Evolutionary conservation across 2,888 invertebrate genomes (phyloP), one percentile per base, ranked within the genome.

Genomic region (Charanyca ferruginea): DNA sequence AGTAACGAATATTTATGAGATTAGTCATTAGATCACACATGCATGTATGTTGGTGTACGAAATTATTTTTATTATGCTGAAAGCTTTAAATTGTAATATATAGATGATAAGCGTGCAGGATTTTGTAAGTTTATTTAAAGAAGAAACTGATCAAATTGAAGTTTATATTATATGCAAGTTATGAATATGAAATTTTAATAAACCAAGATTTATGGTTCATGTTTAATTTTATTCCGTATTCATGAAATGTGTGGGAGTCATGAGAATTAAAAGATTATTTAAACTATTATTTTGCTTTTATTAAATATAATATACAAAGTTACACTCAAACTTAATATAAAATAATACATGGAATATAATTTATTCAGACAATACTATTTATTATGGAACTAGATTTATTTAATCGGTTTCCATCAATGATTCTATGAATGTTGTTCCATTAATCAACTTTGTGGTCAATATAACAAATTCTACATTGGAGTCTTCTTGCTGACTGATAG

Each of bases 391-490:
- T 38, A n/a, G 23, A 45, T 47, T 35, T 0, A 20, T 60, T 41
- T 84, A 89, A 71, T 92, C 90, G 25, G 81, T 70, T 73, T 97
- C 97, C 93, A 97, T 96, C 74, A 98, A 93, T 20, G 97, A 97
- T 86, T 97, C 97, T 20, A 99, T 94, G 90, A 99, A 98, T 58
- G 97, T 97, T 78, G 97, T 97, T 52, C 99, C 99, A 91, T 98
- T 99, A 49, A 99, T 97, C 44, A 99, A 94, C 91, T 98, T 98
- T 0, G 99, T 99, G 3, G 99, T 99, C 51, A 98, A 97, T 76
- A 99, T 97, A 9, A 98, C 96, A 90, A 98, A 98, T 88, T 99
- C 99, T 0, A 98, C 98, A 84, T 98, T 97, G 7, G 97, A 97
- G 69, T 98, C 98, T 86, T 98, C 98, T 87, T 97, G 97, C 77